Conservation (phyloP, 2,797 vertebrate species). For the Orestias chungarensis region DNA sequence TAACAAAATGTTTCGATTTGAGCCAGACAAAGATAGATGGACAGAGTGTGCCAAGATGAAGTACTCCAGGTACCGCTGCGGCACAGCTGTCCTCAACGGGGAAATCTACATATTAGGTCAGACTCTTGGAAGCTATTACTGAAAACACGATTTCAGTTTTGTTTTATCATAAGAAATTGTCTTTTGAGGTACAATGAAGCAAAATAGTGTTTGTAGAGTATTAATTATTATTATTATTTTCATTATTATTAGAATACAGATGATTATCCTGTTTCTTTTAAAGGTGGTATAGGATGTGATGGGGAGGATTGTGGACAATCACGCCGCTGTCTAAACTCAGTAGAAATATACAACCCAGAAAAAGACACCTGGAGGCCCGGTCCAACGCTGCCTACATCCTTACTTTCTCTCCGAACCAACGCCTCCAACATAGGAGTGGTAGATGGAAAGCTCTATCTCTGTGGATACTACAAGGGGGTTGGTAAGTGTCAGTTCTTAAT, state of each 20-base stretch:
- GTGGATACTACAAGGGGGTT: slow-evolving; percentile 87
- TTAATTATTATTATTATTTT: too few species aligned
- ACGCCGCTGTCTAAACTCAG: slow-evolving; percentile 86
- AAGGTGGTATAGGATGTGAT: slow-evolving; percentile 91
- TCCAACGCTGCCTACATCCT: slow-evolving; percentile 81
- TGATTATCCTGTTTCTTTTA: slow-evolving; percentile 25
- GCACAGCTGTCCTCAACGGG: slow-evolving; percentile 81
- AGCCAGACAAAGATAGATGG: slow-evolving; percentile 87
- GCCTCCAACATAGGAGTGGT: slow-evolving; percentile 79
- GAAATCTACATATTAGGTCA: slow-evolving; percentile 92
- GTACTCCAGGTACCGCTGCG: slow-evolving; percentile 89
- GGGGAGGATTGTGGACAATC: slow-evolving; percentile 87
- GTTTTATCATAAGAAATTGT: not conserved
- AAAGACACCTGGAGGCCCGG: slow-evolving; percentile 88
- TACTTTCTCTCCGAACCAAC: slow-evolving; percentile 85
- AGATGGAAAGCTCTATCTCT: slow-evolving; percentile 88
- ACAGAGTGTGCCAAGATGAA: slow-evolving; percentile 83
- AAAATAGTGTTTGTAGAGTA: not conserved
- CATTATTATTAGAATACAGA: too few species aligned
- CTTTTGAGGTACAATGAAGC: not conserved
- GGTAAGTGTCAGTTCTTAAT: slow-evolving; percentile 72
- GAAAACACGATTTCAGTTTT: not conserved
- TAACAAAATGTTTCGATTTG: slow-evolving; percentile 84
- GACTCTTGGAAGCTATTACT: slow-evolving; percentile 50
- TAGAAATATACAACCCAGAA: slow-evolving; percentile 90